Conservation (phyloP, 2,797 vertebrate species). For the Falco rusticolus region DNA sequence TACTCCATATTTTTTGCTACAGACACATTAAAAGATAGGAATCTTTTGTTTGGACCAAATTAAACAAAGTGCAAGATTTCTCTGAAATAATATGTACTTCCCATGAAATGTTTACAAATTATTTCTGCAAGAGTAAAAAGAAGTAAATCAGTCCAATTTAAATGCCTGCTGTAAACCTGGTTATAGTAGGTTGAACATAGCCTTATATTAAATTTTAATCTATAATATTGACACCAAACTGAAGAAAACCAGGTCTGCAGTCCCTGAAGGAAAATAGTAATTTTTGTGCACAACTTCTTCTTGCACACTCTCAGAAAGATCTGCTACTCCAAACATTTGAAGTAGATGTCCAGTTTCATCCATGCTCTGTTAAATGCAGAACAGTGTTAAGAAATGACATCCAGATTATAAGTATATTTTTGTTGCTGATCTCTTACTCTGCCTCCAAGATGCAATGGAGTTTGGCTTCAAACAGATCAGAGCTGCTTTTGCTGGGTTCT, state of each 20-base stretch:
- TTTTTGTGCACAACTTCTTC: background rate
- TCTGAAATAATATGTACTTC: background rate
- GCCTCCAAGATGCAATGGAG: background rate
- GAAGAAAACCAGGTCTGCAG: background rate
- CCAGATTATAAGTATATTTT: background rate
- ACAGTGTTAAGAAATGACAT: background rate
- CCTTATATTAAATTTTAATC: background rate
- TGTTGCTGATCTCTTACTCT: background rate
- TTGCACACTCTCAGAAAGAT: background rate
- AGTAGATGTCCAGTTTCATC: background rate
- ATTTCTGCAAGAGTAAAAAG: background rate
- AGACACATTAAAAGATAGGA: background rate
- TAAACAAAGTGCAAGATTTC: background rate
- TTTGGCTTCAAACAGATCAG: background rate
- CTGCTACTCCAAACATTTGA: background rate
- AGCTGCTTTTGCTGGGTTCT: background rate
- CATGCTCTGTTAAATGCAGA: background rate
- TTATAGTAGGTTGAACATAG: background rate
- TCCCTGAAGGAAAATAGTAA: background rate
- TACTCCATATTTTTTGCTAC: background rate
- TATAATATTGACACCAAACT: background rate
- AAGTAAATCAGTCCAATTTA: background rate
- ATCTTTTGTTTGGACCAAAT: background rate
- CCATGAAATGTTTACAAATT: background rate
- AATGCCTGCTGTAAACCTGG: background rate